Conservation (phyloP, 2,113 vertebrate species). For the Salvelinus alpinus region DNA sequence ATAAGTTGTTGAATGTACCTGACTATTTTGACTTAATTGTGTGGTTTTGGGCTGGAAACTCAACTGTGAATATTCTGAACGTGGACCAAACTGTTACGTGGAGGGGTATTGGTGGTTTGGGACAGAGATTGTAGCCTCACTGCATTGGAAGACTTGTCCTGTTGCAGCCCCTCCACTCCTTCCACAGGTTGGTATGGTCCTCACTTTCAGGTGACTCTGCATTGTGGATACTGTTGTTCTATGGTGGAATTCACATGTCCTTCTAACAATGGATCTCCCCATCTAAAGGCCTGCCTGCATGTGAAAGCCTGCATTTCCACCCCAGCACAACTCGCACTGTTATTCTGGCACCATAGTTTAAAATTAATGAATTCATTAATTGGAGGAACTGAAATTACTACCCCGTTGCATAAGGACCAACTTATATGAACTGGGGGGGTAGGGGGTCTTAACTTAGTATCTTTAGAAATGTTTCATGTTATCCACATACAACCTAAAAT, state of each 20-base stretch:
- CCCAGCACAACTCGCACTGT: not conserved
- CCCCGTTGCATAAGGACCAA: too few species aligned
- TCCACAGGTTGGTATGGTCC: conserved; percentile 8
- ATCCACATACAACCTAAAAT: not conserved
- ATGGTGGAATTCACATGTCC: not conserved
- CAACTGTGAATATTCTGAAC: conserved; percentile 28
- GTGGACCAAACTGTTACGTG: not conserved
- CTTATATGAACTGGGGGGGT: too few species aligned
- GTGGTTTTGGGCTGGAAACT: conserved; percentile 38
- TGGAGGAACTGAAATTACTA: not conserved
- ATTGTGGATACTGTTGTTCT: not conserved
- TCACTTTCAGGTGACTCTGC: not conserved
- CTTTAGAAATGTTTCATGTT: not conserved
- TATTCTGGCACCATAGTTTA: not conserved
- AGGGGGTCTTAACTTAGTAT: not conserved
- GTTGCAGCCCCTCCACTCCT: conserved; percentile 18
- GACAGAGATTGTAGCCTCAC: not conserved
- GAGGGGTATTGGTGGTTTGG: conserved; percentile 25
- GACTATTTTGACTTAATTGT: conserved; percentile 43
- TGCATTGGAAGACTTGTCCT: conserved; percentile 4
- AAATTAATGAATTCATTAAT: not conserved
- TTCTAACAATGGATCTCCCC: not conserved
- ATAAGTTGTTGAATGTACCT: conserved; percentile 34
- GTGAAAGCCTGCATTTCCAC: not conserved
- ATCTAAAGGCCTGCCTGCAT: conserved; percentile 11